Conservation (phyloP, 2,113 vertebrate genomes). For the Onychostoma macrolepis region DNA sequence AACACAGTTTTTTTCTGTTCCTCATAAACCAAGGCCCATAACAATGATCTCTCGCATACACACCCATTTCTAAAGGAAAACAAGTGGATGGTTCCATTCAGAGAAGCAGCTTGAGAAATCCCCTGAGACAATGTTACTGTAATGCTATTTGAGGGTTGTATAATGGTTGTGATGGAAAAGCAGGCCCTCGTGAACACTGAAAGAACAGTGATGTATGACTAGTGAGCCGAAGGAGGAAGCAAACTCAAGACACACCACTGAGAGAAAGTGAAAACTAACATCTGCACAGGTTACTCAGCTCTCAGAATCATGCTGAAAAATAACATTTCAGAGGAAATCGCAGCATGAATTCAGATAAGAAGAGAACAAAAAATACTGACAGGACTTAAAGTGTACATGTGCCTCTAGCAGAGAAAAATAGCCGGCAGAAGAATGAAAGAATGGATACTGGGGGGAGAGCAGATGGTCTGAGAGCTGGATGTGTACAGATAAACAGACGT, state of each 20-base stretch:
- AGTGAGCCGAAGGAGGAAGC: background rate
- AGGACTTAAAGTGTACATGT: background rate
- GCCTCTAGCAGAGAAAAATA: background rate
- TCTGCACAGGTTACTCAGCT: conserved; percentile 12
- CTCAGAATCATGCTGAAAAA: conserved; percentile 11
- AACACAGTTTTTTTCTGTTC: background rate
- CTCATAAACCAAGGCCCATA: background rate
- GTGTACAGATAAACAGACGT: background rate
- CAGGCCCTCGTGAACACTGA: conserved; percentile 45
- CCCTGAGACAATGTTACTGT: background rate
- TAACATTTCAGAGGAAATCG: background rate
- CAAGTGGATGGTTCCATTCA: conserved; percentile 23
- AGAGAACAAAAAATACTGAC: background rate
- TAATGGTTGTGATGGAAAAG: background rate
- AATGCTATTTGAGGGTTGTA: background rate
- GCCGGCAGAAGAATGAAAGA: background rate
- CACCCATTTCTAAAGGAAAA: conserved; percentile 33
- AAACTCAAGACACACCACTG: background rate
- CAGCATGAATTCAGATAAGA: background rate
- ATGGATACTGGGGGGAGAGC: background rate
- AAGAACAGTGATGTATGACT: background rate
- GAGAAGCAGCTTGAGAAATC: background rate
- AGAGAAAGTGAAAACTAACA: conserved; percentile 27
- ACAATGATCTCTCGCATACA: conserved; percentile 14
- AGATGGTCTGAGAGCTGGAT: background rate